Percentiles rank a stretch among this genome's conserved stretches.
These are phyloP conservation scores for Cataglyphis albicans DNA, from an alignment of 2,888 invertebrate species.

Conservation along the genomic window DNA sequence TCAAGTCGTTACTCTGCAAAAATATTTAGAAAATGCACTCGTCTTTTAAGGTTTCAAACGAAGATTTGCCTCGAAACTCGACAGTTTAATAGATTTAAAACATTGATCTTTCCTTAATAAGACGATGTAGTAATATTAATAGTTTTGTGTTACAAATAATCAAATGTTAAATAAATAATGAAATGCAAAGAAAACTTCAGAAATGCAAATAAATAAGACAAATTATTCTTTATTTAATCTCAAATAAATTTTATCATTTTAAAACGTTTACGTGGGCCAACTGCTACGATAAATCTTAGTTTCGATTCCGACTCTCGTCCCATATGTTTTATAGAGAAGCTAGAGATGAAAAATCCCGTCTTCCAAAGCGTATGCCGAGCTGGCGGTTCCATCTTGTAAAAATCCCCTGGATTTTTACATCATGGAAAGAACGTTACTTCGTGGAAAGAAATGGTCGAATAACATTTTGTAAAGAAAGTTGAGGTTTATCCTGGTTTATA, in stretches of 20 bases:
- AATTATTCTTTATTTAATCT: not conserved
- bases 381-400: not conserved
- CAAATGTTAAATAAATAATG: not conserved
- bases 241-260: not conserved
- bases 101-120: not conserved
- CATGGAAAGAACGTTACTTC: not conserved
- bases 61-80: not conserved
- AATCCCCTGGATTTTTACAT: not conserved
- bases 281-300: not conserved
- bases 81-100: not conserved
- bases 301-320: not conserved
- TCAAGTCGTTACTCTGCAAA: no score
- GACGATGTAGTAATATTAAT: not conserved
- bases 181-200: not conserved
- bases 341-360: not conserved
- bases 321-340: not conserved
- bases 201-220: not conserved
- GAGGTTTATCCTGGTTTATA: not conserved
- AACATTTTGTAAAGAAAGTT: not conserved
- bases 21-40: no score
- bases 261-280: not conserved
- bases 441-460: not conserved
- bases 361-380: not conserved
- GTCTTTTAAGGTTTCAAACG: no score
- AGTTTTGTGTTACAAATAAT: not conserved